Conservation (phyloP, 1,140 invertebrate species). For the Thrips palmi region DNA sequence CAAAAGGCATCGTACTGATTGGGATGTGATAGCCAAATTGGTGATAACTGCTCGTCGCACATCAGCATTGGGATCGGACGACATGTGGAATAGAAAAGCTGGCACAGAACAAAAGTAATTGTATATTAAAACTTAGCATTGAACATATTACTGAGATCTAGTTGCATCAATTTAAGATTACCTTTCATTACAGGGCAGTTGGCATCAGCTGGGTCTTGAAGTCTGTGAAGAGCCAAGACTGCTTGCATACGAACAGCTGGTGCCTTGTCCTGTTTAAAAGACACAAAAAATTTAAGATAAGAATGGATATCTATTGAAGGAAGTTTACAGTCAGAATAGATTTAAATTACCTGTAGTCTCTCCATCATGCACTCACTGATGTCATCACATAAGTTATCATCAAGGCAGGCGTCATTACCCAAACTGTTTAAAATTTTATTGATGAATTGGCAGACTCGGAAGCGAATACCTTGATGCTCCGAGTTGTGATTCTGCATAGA, state of each 20-base stretch:
- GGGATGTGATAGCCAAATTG: slow-evolving; percentile 41
- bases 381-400: slow-evolving; percentile 53
- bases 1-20: slow-evolving; percentile 43
- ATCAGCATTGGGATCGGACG: slow-evolving; percentile 50
- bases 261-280: slow-evolving; percentile 36
- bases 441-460: slow-evolving; percentile 53
- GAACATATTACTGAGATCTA: background rate
- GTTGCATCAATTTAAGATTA: slow-evolving; percentile 12
- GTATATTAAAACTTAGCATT: background rate
- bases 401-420: slow-evolving; percentile 54
- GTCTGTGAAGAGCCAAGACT: slow-evolving; percentile 51
- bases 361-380: slow-evolving; percentile 50
- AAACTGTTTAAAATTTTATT: slow-evolving; percentile 51
- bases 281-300: slow-evolving; percentile 6
- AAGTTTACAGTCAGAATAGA: background rate
- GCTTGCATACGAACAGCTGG: slow-evolving; percentile 57
- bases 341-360: slow-evolving; percentile 28
- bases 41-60: slow-evolving; percentile 47
- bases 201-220: slow-evolving; percentile 59
- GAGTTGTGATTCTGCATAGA: slow-evolving; percentile 32
- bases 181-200: slow-evolving; percentile 55
- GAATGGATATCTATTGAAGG: background rate
- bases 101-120: slow-evolving; percentile 13
- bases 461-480: slow-evolving; percentile 39
- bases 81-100: slow-evolving; percentile 59